phyloP scores from a whole-genome alignment of 2,113 vertebrate genomes.

The Nycticorax nycticorax region DNA sequence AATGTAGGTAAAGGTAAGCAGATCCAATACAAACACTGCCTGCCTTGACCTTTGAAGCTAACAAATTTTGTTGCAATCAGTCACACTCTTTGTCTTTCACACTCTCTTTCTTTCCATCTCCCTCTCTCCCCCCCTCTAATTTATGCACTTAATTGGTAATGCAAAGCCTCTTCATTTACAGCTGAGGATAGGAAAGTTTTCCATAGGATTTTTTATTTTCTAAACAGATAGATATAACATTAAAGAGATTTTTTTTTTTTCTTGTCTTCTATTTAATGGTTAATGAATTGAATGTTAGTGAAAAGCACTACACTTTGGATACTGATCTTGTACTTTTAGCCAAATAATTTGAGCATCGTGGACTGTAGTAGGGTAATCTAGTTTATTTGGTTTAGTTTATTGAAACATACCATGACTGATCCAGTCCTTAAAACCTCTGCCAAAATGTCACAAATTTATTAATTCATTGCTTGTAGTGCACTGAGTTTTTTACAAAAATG shows the following conservation, averaged over 20 bases:
- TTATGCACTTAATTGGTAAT: background rate
- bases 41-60: slow-evolving; percentile 50
- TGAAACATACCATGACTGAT: background rate
- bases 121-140: background rate
- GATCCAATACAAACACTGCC: slow-evolving; percentile 9
- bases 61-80: slow-evolving; percentile 17
- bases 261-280: background rate
- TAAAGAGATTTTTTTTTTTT: background rate
- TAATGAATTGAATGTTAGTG: background rate
- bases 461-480: background rate
- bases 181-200: background rate
- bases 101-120: background rate
- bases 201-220: background rate
- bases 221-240: background rate
- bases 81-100: background rate
- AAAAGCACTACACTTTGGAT: background rate
- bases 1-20: slow-evolving; percentile 45
- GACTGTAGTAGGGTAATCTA: background rate
- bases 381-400: background rate
- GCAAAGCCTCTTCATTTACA: background rate
- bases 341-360: background rate
- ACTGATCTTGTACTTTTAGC: background rate
- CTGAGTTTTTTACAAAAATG: background rate
- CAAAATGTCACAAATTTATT: background rate
- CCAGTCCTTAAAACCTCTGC: background rate